These are phyloP conservation scores for Synanthedon vespiformis DNA, from an alignment of 2,888 invertebrate species.

Conservation along the genomic window DNA sequence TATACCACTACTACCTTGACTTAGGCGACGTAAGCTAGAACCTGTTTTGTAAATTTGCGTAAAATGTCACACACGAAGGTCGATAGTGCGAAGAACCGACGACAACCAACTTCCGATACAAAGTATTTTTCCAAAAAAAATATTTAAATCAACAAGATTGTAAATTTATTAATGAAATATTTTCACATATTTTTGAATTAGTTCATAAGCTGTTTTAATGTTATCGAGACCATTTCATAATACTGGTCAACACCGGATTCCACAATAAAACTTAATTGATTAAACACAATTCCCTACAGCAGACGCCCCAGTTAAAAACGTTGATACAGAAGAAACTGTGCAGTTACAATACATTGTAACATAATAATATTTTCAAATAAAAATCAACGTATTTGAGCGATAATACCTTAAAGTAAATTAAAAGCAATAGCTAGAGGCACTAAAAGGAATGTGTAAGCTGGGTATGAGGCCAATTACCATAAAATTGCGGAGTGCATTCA, in stretches of 20 bases:
- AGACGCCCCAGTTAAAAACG: slow-evolving; percentile 8
- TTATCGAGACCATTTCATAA: neutral
- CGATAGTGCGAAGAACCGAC: slow-evolving; percentile 34
- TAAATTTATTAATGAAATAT: too few relatives aligned
- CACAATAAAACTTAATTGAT: slow-evolving; percentile 20
- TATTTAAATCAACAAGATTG: too few relatives aligned
- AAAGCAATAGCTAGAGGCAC: neutral
- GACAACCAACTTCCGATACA: slow-evolving; percentile 27
- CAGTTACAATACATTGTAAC: neutral
- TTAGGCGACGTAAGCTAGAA: slow-evolving; percentile 18
- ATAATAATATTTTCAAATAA: neutral
- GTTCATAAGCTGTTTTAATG: too few relatives aligned
- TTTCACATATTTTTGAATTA: too few relatives aligned
- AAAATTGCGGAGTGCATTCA: slow-evolving; percentile 33
- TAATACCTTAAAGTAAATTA: neutral
- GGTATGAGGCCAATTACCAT: slow-evolving; percentile 17
- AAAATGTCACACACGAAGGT: slow-evolving; percentile 43
- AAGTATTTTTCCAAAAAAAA: neutral
- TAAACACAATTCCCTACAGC: slow-evolving; percentile 16
- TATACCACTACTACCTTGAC: slow-evolving; percentile 1
- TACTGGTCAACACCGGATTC: slow-evolving; percentile 18
- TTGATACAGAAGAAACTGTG: neutral
- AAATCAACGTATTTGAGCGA: neutral
- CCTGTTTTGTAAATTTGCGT: slow-evolving; percentile 34
- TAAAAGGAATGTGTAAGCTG: neutral